These are phyloP conservation scores for Mechanitis messenoides DNA, from an alignment of 2,888 invertebrate species.

Conservation along the genomic window DNA sequence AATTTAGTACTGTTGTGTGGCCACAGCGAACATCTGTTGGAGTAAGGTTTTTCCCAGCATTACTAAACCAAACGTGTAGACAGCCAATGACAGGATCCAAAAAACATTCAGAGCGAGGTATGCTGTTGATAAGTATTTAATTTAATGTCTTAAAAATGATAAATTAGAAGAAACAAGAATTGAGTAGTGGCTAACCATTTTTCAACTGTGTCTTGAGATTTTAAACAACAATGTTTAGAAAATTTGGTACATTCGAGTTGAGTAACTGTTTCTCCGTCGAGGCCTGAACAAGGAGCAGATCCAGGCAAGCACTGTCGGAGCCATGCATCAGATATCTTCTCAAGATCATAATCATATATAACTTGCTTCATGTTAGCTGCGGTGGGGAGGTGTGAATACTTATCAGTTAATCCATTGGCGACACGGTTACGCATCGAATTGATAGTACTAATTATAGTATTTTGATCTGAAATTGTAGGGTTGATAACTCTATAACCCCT, in stretches of 20 bases:
- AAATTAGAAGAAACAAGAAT: constrained; percentile 1
- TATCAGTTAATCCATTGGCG: constrained; percentile 45
- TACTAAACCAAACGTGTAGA: constrained; percentile 59
- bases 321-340: constrained; percentile 59
- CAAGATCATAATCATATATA: constrained; percentile 59
- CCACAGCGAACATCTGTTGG: constrained; percentile 56
- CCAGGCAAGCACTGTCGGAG: constrained; percentile 64
- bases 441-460: constrained; percentile 53
- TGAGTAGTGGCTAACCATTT: constrained; percentile 42
- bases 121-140: constrained; percentile 37
- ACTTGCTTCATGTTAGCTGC: constrained; percentile 66
- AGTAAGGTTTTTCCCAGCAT: constrained; percentile 45
- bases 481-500: constrained; percentile 41
- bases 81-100: constrained; percentile 57
- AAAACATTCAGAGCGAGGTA: constrained; percentile 57
- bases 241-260: constrained; percentile 64
- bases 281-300: constrained; percentile 57
- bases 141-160: constrained; percentile 14
- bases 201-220: constrained; percentile 31
- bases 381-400: constrained; percentile 53
- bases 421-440: constrained; percentile 66
- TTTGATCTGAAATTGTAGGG: constrained; percentile 47
- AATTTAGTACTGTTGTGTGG: constrained; percentile 46
- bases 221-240: constrained; percentile 50
- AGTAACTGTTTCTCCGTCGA: constrained; percentile 51